Evolutionary conservation across 2,113 vertebrate species (phyloP), one percentile per base, ranked within the genome.

Genomic region (Anas platyrhynchos): DNA sequence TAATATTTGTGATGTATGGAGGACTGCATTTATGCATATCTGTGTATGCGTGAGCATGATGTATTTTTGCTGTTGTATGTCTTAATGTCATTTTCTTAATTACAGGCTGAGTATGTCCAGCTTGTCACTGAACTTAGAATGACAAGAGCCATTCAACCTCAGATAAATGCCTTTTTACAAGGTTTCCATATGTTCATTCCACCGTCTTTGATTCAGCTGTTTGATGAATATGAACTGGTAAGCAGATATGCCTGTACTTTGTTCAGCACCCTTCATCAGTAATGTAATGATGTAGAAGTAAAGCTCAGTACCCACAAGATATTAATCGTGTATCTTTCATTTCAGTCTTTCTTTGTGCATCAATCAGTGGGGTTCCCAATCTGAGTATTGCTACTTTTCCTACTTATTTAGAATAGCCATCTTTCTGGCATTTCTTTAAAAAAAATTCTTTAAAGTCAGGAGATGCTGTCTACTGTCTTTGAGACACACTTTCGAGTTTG

Each of bases 111-210:
- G 93, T 99, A 99, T n/a, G 99, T 99, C 48, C 99, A 99, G 97
- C 98, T 99, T 91, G 99, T 99, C 91, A 99, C 99, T 55, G 99
- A 99, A 97, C 98, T 99, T 96, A 98, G 99, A 95, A 99, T 99
- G 99, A 99, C 99, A 50, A 98, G 99, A 97, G 99, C 99, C 88
- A 99, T 99, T 97, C 99, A 99, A 96, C 99, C 99, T 92, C 99
- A 99, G 98, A 99, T 99, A 94, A 99, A 99, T 92, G 99, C 98
- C 59, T 99, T 99, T 96, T 95, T 99, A 78, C 99, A 99, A 89
- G 99, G 99, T 67, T 99, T 99, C 96, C 99, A 99, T 96, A 99
- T 99, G 98, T 99, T 99, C 96, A 99, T 99, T 93, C 99, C 98
- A 20, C 98, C 99, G 4, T 99, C 99, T 27, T 98, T 99, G 86